Conservation (phyloP, 2,888 invertebrate species). For the Pyralis farinalis region DNA sequence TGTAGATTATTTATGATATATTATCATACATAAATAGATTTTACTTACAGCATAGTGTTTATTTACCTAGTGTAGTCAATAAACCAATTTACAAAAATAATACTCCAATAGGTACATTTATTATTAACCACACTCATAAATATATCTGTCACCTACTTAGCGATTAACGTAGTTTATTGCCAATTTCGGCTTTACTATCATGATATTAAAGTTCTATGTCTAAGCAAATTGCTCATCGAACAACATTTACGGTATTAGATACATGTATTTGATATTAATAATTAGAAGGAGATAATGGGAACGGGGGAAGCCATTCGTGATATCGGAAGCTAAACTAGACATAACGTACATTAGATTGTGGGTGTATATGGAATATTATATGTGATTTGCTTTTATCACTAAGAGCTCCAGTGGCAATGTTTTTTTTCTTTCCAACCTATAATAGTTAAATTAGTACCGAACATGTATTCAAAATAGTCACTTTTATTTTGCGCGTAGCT, state of each 20-base stretch:
- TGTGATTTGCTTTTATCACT: background rate
- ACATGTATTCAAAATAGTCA: no score
- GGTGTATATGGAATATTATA: background rate
- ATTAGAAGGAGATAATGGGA: conserved; percentile 16
- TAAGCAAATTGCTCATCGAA: conserved; percentile 14
- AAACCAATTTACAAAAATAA: no score
- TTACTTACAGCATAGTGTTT: no score
- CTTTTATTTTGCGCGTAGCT: no score
- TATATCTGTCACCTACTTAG: conserved; percentile 2
- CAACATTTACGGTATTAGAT: conserved; percentile 13
- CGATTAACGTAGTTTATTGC: conserved; percentile 6
- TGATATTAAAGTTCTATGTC: conserved; percentile 15
- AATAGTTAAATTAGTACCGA: no score
- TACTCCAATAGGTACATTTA: no score
- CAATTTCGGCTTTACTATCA: conserved; percentile 17
- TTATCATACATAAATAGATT: no score
- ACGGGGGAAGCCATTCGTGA: conserved; percentile 7
- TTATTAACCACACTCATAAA: background rate
- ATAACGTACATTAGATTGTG: conserved; percentile 2
- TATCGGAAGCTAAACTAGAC: conserved; percentile 6
- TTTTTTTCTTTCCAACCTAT: no score
- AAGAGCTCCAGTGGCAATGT: no score
- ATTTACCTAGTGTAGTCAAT: no score
- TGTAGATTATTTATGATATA: no score
- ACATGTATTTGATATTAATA: conserved; percentile 16